phyloP scores from a whole-genome alignment of 2,888 invertebrate genomes.

The Drosophila rubida region DNA sequence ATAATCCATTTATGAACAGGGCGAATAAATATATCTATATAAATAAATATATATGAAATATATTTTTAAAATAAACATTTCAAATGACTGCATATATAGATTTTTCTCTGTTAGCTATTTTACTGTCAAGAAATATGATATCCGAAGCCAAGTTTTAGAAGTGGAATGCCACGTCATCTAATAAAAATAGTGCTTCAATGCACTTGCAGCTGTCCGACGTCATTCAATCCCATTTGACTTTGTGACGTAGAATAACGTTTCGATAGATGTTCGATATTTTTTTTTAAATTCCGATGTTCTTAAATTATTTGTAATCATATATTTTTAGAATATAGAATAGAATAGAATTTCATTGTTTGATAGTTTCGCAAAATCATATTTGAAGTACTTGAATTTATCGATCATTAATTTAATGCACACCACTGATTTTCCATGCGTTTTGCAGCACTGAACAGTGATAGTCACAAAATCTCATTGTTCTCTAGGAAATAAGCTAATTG shows the following conservation, averaged over 20 bases:
- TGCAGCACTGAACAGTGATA: constrained; percentile 1
- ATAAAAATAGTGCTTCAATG: background rate
- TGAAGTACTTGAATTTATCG: background rate
- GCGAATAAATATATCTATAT: background rate
- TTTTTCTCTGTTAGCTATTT: background rate
- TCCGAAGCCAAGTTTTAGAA: background rate
- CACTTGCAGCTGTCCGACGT: background rate
- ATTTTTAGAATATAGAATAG: too few relatives aligned
- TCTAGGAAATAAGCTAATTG: too few relatives aligned
- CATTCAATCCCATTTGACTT: background rate
- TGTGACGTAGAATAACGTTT: background rate
- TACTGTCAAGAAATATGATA: background rate
- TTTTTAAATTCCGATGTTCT: too few relatives aligned
- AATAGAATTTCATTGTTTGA: too few relatives aligned
- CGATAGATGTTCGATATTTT: background rate
- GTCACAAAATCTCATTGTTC: background rate
- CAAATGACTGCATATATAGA: too few relatives aligned
- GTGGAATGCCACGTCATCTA: background rate
- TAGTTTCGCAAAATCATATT: too few relatives aligned
- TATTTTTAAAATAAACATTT: too few relatives aligned
- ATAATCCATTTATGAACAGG: too few relatives aligned
- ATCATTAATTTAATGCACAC: background rate
- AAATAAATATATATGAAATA: too few relatives aligned
- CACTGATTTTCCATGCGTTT: background rate
- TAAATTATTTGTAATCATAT: background rate